A percentile compares a stretch with the other conserved stretches of the same genome.
Conservation (phyloP, 92 coral and sea anemone species). For the Epizoanthus illoricatus region DNA sequence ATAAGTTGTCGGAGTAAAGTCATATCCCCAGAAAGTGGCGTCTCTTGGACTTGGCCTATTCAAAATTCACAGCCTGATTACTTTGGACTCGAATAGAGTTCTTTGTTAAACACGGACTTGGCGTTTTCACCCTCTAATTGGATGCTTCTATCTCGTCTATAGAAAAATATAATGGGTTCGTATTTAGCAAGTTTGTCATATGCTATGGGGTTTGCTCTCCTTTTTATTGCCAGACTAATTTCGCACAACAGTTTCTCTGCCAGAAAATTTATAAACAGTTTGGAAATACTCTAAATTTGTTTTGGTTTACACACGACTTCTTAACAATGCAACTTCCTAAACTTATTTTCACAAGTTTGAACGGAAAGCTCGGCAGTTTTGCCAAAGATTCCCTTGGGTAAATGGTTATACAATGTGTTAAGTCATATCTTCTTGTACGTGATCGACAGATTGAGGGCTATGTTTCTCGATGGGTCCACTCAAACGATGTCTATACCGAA, state of each 20-base stretch:
- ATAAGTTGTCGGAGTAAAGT: constrained; percentile 1
- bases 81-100: constrained; percentile 29
- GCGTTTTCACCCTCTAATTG: constrained; percentile 35
- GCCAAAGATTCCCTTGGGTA: constrained; percentile 11
- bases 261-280: constrained; percentile 5
- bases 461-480: too few species aligned
- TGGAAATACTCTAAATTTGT: not conserved
- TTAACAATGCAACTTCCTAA: not conserved
- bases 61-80: constrained; percentile 37
- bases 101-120: constrained; percentile 34
- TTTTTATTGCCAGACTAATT: not conserved
- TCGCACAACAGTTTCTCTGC: not conserved
- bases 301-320: not conserved
- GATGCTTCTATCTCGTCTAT: constrained; percentile 24
- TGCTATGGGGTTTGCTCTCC: not conserved
- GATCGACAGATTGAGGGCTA: not conserved
- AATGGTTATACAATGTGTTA: not conserved
- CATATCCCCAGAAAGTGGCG: not conserved
- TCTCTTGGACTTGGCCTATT: constrained; percentile 2
- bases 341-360: not conserved
- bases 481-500: too few species aligned
- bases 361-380: not conserved
- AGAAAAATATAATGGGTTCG: constrained; percentile 8
- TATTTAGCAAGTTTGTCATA: constrained; percentile 1
- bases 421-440: constrained; percentile 3